A percentile compares a stretch with the other conserved stretches of the same genome.
These are phyloP conservation scores for Lagocephalus sceleratus DNA, from an alignment of 2,797 vertebrate species.

Conservation along the genomic window DNA sequence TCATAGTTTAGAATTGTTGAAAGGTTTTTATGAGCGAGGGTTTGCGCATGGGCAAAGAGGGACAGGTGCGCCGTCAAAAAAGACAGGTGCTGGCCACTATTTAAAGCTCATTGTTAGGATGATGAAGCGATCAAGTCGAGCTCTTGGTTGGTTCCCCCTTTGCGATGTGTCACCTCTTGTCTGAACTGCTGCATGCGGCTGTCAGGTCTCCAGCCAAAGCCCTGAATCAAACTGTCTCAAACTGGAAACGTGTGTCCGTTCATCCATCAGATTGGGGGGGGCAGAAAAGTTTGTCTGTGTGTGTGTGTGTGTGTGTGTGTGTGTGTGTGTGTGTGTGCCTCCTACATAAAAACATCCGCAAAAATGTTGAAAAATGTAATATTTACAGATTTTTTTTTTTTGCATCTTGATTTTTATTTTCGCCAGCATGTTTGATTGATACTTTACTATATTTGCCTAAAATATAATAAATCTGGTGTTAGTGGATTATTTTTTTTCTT, in stretches of 20 bases:
- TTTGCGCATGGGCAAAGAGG: conserved; percentile 81
- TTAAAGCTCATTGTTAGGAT: conserved; percentile 69
- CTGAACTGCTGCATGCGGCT: conserved; percentile 43
- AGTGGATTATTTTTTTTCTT: not conserved
- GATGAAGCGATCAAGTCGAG: conserved; percentile 47
- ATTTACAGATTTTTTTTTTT: too few species aligned
- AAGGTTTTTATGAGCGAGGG: conserved; percentile 21
- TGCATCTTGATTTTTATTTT: too few species aligned
- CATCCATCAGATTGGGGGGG: not conserved
- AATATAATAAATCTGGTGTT: not conserved
- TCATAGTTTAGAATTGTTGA: conserved; percentile 42
- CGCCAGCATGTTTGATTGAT: too few species aligned
- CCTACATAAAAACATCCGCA: too few species aligned
- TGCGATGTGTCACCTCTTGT: conserved; percentile 44
- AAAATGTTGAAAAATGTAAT: too few species aligned
- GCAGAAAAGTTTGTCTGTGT: conserved; percentile 2
- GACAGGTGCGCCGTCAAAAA: conserved; percentile 88
- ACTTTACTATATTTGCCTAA: not conserved
- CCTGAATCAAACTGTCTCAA: conserved; percentile 6
- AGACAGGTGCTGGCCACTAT: conserved; percentile 87
- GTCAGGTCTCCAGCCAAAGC: conserved; percentile 35
- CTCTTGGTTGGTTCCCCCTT: conserved; percentile 13
- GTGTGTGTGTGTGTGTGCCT: not conserved
- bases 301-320: conserved; percentile 3
- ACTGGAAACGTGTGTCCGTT: not conserved